phyloP scores from a whole-genome alignment of 1,140 invertebrate species.

The Ostrea edulis region DNA sequence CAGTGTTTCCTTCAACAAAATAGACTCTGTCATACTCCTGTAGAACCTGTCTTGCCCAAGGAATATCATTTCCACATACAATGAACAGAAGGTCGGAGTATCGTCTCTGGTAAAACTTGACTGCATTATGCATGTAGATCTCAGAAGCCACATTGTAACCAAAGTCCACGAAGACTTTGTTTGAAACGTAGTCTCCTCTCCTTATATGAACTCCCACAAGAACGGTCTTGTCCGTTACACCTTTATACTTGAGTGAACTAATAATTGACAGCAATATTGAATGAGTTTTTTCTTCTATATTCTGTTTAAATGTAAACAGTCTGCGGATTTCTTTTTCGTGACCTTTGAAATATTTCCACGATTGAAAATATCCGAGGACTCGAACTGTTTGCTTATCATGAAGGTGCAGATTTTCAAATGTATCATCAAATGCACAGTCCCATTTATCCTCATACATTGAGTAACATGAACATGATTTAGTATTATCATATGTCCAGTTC shows the following conservation, averaged over 20 bases:
- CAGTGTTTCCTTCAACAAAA: constrained; percentile 46
- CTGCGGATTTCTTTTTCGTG: constrained; percentile 48
- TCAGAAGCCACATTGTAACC: constrained; percentile 60
- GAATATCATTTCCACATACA: constrained; percentile 56
- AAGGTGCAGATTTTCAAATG: background rate
- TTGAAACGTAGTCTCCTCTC: constrained; percentile 57
- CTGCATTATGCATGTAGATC: constrained; percentile 60
- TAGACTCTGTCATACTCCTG: constrained; percentile 31
- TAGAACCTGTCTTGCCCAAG: constrained; percentile 51
- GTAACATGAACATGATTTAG: constrained; percentile 26
- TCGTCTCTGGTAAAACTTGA: constrained; percentile 50
- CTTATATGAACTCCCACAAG: constrained; percentile 66
- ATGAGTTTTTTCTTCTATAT: constrained; percentile 28
- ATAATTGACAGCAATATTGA: constrained; percentile 23
- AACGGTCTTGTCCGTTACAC: background rate
- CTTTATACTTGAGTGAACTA: background rate
- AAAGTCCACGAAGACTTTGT: constrained; percentile 16
- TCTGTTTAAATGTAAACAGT: constrained; percentile 41
- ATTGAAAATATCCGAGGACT: constrained; percentile 53
- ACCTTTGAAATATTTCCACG: constrained; percentile 56
- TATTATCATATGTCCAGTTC: constrained; percentile 22
- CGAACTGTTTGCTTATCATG: constrained; percentile 20
- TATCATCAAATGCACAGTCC: constrained; percentile 53
- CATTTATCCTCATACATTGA: constrained; percentile 26
- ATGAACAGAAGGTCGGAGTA: constrained; percentile 60